These are phyloP conservation scores for Notolabrus celidotus DNA, from an alignment of 2,797 vertebrate genomes.

Conservation along the genomic window DNA sequence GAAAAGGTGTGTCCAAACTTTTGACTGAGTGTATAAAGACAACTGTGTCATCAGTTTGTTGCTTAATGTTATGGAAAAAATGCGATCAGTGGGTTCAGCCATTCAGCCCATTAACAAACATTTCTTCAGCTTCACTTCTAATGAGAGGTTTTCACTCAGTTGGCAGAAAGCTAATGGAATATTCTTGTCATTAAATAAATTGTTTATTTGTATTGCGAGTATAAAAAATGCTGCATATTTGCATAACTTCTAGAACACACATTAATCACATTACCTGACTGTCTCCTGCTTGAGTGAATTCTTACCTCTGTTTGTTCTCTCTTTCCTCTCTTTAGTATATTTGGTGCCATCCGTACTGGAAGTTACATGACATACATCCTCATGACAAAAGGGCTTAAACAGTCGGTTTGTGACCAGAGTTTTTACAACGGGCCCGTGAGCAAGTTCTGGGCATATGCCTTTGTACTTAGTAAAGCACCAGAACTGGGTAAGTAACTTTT, in stretches of 20 bases:
- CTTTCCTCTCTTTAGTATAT: slow-evolving; percentile 91
- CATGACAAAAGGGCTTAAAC: slow-evolving; percentile 99
- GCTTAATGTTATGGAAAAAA: background rate
- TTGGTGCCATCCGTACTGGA: slow-evolving; percentile 97
- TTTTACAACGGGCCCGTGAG: slow-evolving; percentile 99
- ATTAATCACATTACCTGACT: background rate
- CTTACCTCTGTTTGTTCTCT: background rate
- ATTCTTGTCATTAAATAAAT: background rate
- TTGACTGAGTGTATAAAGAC: too few relatives aligned
- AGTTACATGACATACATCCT: slow-evolving; percentile 98
- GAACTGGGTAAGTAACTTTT: slow-evolving; percentile 92
- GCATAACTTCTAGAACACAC: too few relatives aligned
- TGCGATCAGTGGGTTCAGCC: background rate
- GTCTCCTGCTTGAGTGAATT: background rate
- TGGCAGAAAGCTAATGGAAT: background rate
- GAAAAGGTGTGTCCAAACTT: too few relatives aligned
- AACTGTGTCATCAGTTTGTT: too few relatives aligned
- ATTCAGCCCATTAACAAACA: background rate
- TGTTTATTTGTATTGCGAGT: too few relatives aligned
- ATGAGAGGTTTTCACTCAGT: background rate
- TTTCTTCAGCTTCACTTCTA: background rate
- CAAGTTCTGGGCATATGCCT: slow-evolving; percentile 99
- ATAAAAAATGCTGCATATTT: too few relatives aligned
- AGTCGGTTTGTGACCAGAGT: slow-evolving; percentile 98
- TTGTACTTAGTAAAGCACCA: slow-evolving; percentile 99